Evolutionary conservation across 1,140 invertebrate genomes (phyloP).

Genomic region (Neodiprion fabricii): DNA sequence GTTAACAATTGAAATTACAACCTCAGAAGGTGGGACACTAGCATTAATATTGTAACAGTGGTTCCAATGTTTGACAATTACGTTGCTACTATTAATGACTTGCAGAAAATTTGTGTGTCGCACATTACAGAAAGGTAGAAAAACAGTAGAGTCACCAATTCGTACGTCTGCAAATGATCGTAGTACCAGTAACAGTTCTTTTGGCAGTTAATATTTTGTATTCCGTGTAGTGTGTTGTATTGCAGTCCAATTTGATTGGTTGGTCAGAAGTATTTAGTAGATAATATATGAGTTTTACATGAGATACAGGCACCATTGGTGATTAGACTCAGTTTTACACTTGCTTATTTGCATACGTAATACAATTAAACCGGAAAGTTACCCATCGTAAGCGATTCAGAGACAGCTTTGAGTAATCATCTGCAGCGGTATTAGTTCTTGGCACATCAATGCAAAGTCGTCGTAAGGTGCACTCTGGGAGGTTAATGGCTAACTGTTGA

Average conservation of each 20-base stretch:
- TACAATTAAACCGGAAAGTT: too few relatives aligned
- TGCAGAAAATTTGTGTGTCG: background rate
- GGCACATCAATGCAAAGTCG: background rate
- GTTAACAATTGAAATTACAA: background rate
- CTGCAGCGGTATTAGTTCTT: background rate
- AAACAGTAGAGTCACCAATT: too few relatives aligned
- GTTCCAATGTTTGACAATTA: background rate
- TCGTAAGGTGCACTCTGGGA: slow-evolving; percentile 1
- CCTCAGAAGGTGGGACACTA: background rate
- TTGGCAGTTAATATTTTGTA: too few relatives aligned
- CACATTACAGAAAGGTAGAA: too few relatives aligned
- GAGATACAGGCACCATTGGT: background rate
- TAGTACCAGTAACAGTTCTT: too few relatives aligned
- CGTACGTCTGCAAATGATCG: too few relatives aligned
- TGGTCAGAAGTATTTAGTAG: background rate
- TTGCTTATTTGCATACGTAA: too few relatives aligned
- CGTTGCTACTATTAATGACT: background rate
- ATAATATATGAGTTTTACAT: background rate
- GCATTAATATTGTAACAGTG: background rate
- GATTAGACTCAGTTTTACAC: too few relatives aligned
- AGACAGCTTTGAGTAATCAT: background rate
- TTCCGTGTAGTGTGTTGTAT: too few relatives aligned
- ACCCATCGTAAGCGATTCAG: too few relatives aligned
- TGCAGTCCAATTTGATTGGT: too few relatives aligned
- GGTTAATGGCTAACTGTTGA: slow-evolving; percentile 14